Evolutionary conservation across 2,888 invertebrate species (phyloP), one percentile per base, ranked within the genome.

Genomic region (Cheilosia urbana): DNA sequence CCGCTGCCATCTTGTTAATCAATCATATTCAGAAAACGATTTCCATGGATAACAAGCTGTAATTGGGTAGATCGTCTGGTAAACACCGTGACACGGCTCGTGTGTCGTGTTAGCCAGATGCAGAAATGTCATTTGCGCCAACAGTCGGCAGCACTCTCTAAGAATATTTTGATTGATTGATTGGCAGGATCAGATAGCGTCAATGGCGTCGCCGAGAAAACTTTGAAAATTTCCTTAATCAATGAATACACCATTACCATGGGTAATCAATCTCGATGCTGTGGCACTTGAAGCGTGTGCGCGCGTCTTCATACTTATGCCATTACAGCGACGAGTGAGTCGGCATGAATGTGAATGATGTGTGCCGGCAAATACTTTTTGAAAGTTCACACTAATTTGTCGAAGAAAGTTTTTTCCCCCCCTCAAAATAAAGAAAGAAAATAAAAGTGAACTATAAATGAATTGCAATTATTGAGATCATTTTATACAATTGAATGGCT

Each of bases 111-210:
- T 49, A 24, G n/a, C 55, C n/a, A 62, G 63, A 51, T 65, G 66
- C 27, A 63, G 37, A 78, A 68, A 72, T 78, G 83, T 73, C 68
- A 83, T 34, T 37, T 55, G 27, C 47, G 40, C 34, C 30, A 19
- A 3, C 17, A 34, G 62, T 42, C 45, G 34, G 19, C 55, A 15
- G 40, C 62, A 19, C 45, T 69, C 76, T 68, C 34, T 58, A 65
- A 71, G 82, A 76, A 82, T 77, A 47, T 82, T 69, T 65, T 76
- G 84, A 85, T 85, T 85, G 84, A 85, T 85, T 85, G 84, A 85
- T 80, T 85, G 84, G 84, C 84, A 80, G 80, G 76, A 76, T 85
- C 84, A 66, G 84, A 80, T 80, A 76, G 58, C 55, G 42, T 76
- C 78, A 71, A 49, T 69, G 69, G 57, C 60, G 45, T 65, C 53